phyloP scores from a whole-genome alignment of 2,113 vertebrate genomes.

The Caranx ignobilis region DNA sequence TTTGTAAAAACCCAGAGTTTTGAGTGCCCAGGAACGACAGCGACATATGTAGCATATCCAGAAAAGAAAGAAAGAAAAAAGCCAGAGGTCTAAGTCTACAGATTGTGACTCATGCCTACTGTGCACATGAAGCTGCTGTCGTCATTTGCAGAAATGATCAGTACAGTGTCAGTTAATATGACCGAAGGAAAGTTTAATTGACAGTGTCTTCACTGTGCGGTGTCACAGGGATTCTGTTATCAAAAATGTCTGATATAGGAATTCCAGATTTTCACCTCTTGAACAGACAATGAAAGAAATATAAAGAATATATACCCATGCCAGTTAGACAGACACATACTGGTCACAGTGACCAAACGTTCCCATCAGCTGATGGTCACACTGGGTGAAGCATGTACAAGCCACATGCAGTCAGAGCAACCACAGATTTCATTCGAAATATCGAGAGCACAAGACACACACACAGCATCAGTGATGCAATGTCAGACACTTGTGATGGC shows the following conservation, averaged over 20 bases:
- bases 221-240: neutral
- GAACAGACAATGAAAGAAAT: neutral
- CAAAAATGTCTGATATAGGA: neutral
- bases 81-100: no score
- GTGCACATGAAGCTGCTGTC: neutral
- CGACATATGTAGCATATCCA: neutral
- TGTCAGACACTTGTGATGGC: neutral
- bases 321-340: neutral
- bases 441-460: neutral
- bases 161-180: no score
- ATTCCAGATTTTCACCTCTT: neutral
- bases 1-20: no score
- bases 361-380: conserved; percentile 12
- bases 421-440: neutral
- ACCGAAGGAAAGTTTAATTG: no score
- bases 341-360: neutral
- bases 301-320: neutral
- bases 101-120: neutral
- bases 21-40: no score
- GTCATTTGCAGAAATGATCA: no score
- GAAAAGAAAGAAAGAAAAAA: neutral
- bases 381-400: neutral
- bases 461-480: neutral
- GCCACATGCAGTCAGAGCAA: neutral
- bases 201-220: no score